Base-by-base conservation (phyloP, 2,888 invertebrate genomes). In the Coelinius sp. region DNA sequence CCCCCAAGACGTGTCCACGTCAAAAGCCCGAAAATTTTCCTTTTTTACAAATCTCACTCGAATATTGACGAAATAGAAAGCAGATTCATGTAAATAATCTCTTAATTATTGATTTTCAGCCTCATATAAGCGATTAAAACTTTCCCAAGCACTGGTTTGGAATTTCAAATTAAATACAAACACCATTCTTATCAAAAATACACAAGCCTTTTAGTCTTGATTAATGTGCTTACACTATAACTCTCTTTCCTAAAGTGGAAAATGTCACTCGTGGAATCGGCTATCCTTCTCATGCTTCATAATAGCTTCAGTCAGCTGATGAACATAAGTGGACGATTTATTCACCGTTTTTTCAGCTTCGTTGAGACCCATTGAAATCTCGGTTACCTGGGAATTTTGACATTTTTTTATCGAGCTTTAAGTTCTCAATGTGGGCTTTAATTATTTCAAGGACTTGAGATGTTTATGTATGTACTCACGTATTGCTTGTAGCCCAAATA, bases 401-500 rank as follows among this genome's bases (percentile, higher is more conserved):
- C 22, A 44, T 66, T n/a, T 53, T 56, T 62, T 4, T 62, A 52
- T 31, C 10, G 64, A 35, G 14, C 56, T 6, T 27, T 2, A 27
- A 24, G 22, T 41, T 53, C n/a, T 20, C 22, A 1, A 20, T 22
- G 8, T n/a, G 8, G 14, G 4, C n/a, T 25, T 25, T 53, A 2
- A 25, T 27, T 35, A 20, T 59, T 8, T 68, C 17, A 35, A 31
- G 10, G 31, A 20, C 27, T 35, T 22, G 31, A 14, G 41, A n/a
- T 10, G 5, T 1, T n/a, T 14, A 8, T 68, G 5, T 27, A 22
- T 14, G 38, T 31, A 84, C 88, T 87, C 81, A 90, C 89, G 77
- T 88, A 88, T 79, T 87, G 84, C 75, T 88, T 88, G 75, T 90
- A 90, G 69, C 86, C 87, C 68, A 88, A 79, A 71, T 88, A 88